These are phyloP conservation scores for Vidua macroura DNA, from an alignment of 2,113 vertebrate species.

Conservation along the genomic window DNA sequence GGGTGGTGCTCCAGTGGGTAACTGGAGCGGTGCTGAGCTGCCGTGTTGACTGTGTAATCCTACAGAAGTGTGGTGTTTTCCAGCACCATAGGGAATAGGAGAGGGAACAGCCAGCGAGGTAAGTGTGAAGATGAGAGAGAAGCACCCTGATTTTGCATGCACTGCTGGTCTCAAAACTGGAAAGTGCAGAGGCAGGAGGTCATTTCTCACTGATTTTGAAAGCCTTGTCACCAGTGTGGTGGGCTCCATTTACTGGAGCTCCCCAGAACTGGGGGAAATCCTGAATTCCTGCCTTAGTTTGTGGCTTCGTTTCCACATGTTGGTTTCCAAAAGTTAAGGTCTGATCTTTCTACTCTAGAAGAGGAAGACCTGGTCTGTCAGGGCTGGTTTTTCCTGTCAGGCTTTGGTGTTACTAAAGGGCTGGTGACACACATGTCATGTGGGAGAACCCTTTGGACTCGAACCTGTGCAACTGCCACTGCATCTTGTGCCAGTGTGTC, in stretches of 20 bases:
- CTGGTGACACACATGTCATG: background rate
- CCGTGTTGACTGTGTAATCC: background rate
- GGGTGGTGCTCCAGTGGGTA: background rate
- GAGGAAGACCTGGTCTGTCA: background rate
- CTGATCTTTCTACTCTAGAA: background rate
- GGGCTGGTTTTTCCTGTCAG: background rate
- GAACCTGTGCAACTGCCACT: background rate
- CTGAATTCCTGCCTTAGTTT: background rate
- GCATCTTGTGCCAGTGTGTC: background rate
- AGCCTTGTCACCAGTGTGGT: background rate
- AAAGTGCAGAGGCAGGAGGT: background rate
- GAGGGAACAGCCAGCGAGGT: background rate
- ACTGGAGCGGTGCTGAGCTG: background rate
- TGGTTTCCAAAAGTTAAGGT: background rate
- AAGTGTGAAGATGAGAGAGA: background rate
- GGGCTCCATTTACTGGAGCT: background rate
- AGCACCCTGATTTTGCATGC: background rate
- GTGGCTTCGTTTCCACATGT: background rate
- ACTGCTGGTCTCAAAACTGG: background rate
- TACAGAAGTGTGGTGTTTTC: background rate
- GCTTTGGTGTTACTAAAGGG: background rate
- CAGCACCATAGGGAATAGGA: background rate
- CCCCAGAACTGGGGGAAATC: background rate
- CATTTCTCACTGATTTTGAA: background rate
- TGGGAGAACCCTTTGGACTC: background rate